A percentile compares a stretch with the other conserved stretches of the same genome.
Evolutionary conservation across 1,140 invertebrate species (phyloP).

Genomic region (Drosophila bocqueti): DNA sequence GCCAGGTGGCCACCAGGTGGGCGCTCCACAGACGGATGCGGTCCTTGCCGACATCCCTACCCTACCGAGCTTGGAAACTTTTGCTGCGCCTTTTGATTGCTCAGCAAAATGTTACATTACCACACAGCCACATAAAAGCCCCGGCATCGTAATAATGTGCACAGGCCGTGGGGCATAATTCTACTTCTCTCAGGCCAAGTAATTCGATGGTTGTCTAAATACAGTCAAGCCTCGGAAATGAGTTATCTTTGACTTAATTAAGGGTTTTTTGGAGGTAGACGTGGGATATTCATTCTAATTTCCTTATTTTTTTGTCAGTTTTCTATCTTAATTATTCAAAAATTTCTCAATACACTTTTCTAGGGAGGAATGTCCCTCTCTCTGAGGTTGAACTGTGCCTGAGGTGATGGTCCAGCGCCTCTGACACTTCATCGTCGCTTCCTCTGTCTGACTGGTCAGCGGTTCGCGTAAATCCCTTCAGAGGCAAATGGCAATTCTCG

Average conservation of each 20-base stretch:
- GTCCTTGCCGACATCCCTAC: conserved; percentile 13
- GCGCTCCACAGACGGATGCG: conserved; percentile 30
- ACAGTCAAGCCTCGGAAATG: conserved; percentile 28
- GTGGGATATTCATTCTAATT: too few species aligned
- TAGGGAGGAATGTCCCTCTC: background rate
- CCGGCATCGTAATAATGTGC: conserved; percentile 39
- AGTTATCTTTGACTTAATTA: too few species aligned
- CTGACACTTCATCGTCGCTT: conserved; percentile 12
- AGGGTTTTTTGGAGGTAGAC: too few species aligned
- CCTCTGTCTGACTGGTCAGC: conserved; percentile 29
- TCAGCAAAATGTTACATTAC: conserved; percentile 65
- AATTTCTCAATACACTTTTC: too few species aligned
- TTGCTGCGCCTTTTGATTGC: conserved; percentile 56
- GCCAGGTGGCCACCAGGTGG: conserved; percentile 45
- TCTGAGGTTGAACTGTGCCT: background rate
- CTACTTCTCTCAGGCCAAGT: conserved; percentile 16
- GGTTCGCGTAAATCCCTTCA: conserved; percentile 33
- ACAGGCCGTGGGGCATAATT: conserved; percentile 39
- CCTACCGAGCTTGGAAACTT: conserved; percentile 26
- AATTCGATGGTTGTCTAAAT: conserved; percentile 16
- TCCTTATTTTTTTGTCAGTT: too few species aligned
- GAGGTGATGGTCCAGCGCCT: background rate
- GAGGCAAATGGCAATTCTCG: conserved; percentile 29
- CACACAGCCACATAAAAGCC: conserved; percentile 50
- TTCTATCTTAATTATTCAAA: too few species aligned